Base-by-base conservation (phyloP, 2,797 vertebrate species). In the Tragopan temminckii region DNA sequence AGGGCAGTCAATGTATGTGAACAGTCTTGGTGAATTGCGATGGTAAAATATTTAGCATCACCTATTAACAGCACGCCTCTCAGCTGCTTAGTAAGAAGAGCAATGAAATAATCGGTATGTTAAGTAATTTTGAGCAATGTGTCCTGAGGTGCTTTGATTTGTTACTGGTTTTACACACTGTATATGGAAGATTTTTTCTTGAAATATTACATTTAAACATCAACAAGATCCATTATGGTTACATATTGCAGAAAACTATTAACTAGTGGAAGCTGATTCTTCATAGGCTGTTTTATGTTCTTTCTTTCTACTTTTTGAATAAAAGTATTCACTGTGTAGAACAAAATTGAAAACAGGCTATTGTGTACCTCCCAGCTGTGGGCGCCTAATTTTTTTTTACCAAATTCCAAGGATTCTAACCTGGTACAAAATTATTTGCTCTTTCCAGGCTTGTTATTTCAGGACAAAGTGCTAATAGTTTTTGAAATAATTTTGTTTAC, bases 41-140 rank as follows among this genome's bases (percentile, higher is more conserved):
- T 68, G 40, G 7, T 64, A 62, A 91, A 95, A 80, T 64, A 72
- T 31, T 74, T 81, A 42, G 8, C 66, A 18, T 42, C 48, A 27
- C 20, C 19, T 80, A 89, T 86, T 59, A 71, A 36, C 18, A 81
- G 23, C 3, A 58, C 4, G 27, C 4, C 3, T 59, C 63, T 74
- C 55, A 80, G 15, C 35, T 80, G 15, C 52, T 88, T 55, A 36
- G 9, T 23, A 85, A 76, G 29, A 55, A 53, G 38, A 58, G 20
- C 1, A 4, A 0, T 38, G 9, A 45, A 70, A 31, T 25, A 36
- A 8, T n/a, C 18, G 45, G 6, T 43, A 19, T 43, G 25, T 64
- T 21, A 43, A 35, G 7, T 59, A 29, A 16, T 61, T 57, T 77
- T 77, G 20, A 64, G 33, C 23, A 38, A 57, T 12, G 5, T 45